phyloP scores from a whole-genome alignment of 92 coral and sea anemone genomes.

The Palythoa heliodiscus region DNA sequence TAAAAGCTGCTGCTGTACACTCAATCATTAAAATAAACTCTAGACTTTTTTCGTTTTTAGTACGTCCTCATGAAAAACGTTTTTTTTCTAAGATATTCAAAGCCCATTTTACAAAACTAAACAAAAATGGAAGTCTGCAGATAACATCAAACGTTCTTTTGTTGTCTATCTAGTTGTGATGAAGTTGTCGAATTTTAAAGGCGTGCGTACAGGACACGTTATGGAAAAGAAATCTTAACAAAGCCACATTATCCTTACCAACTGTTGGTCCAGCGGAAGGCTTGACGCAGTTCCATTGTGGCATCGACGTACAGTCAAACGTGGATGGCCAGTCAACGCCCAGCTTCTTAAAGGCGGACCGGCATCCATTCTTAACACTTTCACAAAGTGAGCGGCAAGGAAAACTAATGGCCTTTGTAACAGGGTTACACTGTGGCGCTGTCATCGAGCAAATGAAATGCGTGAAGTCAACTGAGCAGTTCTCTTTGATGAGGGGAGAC shows the following conservation, averaged over 20 bases:
- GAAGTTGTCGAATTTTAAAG: no score
- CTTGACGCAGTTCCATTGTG: conserved; percentile 4
- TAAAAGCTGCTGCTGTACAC: no score
- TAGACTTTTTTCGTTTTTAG: no score
- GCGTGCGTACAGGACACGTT: background rate
- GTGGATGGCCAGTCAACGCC: conserved; percentile 17
- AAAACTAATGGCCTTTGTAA: conserved; percentile 14
- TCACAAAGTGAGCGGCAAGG: conserved; percentile 32
- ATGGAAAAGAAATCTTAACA: background rate
- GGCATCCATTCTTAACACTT: conserved; percentile 16
- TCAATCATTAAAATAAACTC: no score
- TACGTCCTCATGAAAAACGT: no score
- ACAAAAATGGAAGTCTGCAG: no score
- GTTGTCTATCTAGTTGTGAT: no score
- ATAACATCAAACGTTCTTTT: no score
- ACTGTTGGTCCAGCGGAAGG: background rate
- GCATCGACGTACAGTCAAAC: conserved; percentile 11
- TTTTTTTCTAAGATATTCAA: no score
- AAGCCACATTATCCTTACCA: background rate
- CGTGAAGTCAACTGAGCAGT: conserved; percentile 20
- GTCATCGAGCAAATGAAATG: conserved; percentile 28
- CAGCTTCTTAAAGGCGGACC: background rate
- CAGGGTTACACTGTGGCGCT: conserved; percentile 31
- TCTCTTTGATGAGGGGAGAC: conserved; percentile 4
- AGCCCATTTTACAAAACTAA: no score